phyloP scores from a whole-genome alignment of 2,888 invertebrate species.

The Drosophila nigritarsus region DNA sequence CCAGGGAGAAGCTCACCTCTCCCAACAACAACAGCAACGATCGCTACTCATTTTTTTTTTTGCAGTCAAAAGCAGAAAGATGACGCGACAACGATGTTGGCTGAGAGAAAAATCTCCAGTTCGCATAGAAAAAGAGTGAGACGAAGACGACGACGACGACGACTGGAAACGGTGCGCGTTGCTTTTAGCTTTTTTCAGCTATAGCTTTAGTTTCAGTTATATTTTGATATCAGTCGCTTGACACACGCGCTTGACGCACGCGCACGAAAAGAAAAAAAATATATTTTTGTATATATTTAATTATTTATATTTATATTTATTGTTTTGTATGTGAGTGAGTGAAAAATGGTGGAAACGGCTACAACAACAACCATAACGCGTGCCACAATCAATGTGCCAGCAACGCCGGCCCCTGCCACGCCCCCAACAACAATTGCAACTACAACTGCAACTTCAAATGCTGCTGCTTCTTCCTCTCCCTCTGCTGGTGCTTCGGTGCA shows the following conservation, averaged over 20 bases:
- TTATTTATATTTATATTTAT: constrained; percentile 3
- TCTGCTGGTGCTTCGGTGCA: constrained; percentile 23
- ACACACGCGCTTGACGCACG: constrained; percentile 54
- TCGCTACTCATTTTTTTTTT: constrained; percentile 53
- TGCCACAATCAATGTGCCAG: constrained; percentile 56
- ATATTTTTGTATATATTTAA: background rate
- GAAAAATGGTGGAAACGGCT: constrained; percentile 80
- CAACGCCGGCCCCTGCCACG: constrained; percentile 36
- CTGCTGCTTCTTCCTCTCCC: background rate
- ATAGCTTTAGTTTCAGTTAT: constrained; percentile 29
- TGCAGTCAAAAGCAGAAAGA: constrained; percentile 58
- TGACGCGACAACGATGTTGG: constrained; percentile 49
- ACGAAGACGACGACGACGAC: constrained; percentile 6
- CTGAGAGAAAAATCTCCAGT: constrained; percentile 65
- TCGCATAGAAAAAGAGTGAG: constrained; percentile 39
- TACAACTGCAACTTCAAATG: constrained; percentile 52
- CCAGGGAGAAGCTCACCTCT: constrained; percentile 34
- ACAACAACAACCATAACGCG: constrained; percentile 77
- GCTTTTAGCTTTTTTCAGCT: constrained; percentile 21
- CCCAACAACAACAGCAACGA: constrained; percentile 22
- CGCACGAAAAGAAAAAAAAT: constrained; percentile 18
- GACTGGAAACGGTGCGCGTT: constrained; percentile 36
- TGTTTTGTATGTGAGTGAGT: constrained; percentile 19
- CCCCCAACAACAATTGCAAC: constrained; percentile 45
- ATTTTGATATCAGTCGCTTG: constrained; percentile 50